Evolutionary conservation across 1,140 invertebrate genomes (phyloP), one percentile per base, ranked within the genome.

Genomic region (Zaprionus ornatus): DNA sequence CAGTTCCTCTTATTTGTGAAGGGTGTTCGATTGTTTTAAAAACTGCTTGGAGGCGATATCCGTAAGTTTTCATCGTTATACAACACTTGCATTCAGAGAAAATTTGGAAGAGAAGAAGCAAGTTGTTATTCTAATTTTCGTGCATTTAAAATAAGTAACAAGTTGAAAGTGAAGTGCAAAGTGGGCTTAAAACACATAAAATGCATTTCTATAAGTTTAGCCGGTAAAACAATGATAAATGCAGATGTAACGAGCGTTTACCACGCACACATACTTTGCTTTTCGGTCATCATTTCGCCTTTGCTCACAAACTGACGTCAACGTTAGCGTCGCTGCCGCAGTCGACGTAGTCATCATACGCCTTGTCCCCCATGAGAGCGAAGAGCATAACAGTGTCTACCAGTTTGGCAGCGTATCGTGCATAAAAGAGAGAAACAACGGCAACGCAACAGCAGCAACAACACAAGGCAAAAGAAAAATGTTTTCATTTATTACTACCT

Each of bases 401-500:
- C 79, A 71, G 42, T 74, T 78, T 68, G 74, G 62, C 66, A 67
- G 66, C 27, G 50, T 66, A 71, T 59, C 45, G 74, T 25, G 82
- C 37, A 68, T 50, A 75, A 88, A 72, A 88, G 84, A 87, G 80
- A 77, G 79, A 82, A 80, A 79, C 81, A 80, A 60, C 62, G 62
- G 74, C 66, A 83, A 65, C 65, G 68, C 81, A 80, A 80, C 83
- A 87, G 67, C 82, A 77, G 67, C 81, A 83, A 73, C 57, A 57
- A 32, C 21, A 56, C 32, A 71, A 68, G 32, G 62, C 66, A 76
- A 74, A 88, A 80, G 85, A 87, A 86, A 86, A 86, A 84, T 87
- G 84, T 88, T 88, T 87, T 87, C 83, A 87, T 87, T 88, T 87
- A 61, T 72, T 81, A 66, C 60, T 75, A 77, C 29, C 67, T 60